Evolutionary conservation across 53 echinoderm and acorn worm species (phyloP).

Genomic region (Stichopus horrens): DNA sequence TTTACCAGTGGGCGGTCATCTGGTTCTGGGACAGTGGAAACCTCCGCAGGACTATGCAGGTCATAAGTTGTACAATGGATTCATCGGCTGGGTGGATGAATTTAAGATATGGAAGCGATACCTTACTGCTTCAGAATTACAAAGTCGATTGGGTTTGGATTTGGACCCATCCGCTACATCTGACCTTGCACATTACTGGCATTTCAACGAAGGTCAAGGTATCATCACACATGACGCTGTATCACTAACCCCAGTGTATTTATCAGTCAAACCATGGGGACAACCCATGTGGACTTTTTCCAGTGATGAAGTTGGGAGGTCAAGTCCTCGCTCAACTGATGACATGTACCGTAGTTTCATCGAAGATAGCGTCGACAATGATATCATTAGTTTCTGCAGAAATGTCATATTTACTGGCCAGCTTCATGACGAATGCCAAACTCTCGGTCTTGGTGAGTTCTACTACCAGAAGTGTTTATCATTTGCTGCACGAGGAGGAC

Average conservation of each 20-base stretch:
- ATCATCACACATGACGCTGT: conserved; percentile 56
- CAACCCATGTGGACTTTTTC: conserved; percentile 75
- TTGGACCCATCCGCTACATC: conserved; percentile 26
- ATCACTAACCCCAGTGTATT: conserved; percentile 56
- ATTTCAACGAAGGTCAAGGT: conserved; percentile 81
- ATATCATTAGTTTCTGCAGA: conserved; percentile 50
- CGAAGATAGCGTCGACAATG: conserved; percentile 29
- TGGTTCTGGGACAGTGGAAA: conserved; percentile 78
- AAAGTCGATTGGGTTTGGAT: conserved; percentile 42
- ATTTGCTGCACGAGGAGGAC: conserved; percentile 54
- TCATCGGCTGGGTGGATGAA: conserved; percentile 80
- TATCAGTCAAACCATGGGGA: conserved; percentile 67
- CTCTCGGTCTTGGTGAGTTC: conserved; percentile 51
- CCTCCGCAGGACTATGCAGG: conserved; percentile 58
- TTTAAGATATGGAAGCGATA: conserved; percentile 77
- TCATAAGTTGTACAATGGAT: conserved; percentile 61
- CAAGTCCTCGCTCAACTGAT: not conserved
- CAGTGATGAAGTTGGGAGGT: conserved; percentile 48
- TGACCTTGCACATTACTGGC: conserved; percentile 74
- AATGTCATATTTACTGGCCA: conserved; percentile 42
- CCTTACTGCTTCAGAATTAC: conserved; percentile 56
- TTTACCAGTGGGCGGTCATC: conserved; percentile 51
- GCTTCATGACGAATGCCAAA: conserved; percentile 24
- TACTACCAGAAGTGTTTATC: conserved; percentile 65
- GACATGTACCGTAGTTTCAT: conserved; percentile 48